These are phyloP conservation scores for Pristionchus fissidentatus DNA, from an alignment of 2,888 invertebrate genomes.

Conservation along the genomic window DNA sequence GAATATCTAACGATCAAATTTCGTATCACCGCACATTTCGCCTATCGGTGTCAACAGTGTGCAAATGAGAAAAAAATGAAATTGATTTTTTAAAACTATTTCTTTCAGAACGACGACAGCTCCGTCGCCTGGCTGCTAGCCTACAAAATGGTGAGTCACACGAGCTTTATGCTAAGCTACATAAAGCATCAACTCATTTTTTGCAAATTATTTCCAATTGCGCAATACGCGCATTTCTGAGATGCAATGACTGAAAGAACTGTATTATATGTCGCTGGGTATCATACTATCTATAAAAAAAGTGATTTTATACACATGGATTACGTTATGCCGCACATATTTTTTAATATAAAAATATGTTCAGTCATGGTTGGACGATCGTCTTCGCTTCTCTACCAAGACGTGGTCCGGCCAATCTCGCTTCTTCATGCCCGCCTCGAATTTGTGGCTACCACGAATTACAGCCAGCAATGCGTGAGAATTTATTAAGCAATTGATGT, in stretches of 20 bases:
- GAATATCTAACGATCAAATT: no score
- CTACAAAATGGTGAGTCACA: conserved; percentile 40
- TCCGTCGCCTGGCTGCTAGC: conserved; percentile 27
- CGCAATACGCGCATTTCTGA: no score
- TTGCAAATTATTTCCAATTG: no score
- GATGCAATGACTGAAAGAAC: not conserved
- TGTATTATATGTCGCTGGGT: not conserved
- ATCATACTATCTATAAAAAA: no score
- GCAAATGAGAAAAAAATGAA: not conserved
- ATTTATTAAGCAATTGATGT: not conserved
- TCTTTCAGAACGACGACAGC: conserved; percentile 33
- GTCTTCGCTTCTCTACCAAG: conserved; percentile 42
- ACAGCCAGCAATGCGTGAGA: conserved; percentile 13
- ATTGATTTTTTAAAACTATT: not conserved
- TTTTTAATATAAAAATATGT: not conserved
- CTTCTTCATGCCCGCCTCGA: conserved; percentile 31
- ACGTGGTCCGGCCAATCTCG: conserved; percentile 31
- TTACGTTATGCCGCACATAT: not conserved
- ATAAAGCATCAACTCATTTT: no score
- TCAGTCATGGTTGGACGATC: conserved; percentile 44
- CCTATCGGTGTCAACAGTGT: no score
- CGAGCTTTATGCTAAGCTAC: no score
- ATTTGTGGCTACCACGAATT: conserved; percentile 29
- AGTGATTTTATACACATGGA: not conserved
- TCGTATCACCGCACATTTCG: no score